Conservation (phyloP, 2,797 vertebrate genomes). For the Sylvilagus floridanus region DNA sequence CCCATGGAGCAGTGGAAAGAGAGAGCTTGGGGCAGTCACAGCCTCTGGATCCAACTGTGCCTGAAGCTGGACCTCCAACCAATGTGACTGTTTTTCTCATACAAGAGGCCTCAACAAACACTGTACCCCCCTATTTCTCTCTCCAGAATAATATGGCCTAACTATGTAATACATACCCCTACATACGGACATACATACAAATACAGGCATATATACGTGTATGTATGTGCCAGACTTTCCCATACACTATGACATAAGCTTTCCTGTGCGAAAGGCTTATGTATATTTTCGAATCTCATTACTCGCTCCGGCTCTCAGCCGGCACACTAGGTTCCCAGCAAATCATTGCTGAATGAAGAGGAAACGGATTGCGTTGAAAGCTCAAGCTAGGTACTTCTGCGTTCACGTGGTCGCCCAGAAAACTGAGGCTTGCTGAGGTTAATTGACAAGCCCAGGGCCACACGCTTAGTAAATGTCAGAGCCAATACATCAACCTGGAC, state of each 20-base stretch:
- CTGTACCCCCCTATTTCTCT: background rate
- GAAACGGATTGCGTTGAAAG: background rate
- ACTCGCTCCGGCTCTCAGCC: background rate
- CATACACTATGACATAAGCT: background rate
- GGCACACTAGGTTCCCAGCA: slow-evolving; percentile 26
- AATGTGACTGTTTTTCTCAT: background rate
- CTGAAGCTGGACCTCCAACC: background rate
- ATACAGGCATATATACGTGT: background rate
- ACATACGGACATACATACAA: no score
- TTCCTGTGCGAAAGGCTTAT: background rate
- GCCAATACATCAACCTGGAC: slow-evolving; percentile 68
- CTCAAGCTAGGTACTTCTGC: background rate
- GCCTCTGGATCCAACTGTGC: background rate
- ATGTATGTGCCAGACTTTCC: background rate
- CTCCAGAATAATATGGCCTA: background rate
- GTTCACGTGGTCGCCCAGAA: slow-evolving; percentile 1
- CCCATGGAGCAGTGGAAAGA: rapidly evolving
- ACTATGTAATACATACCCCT: no score
- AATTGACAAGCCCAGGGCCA: slow-evolving; percentile 80
- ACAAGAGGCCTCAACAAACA: background rate
- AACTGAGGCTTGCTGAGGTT: slow-evolving; percentile 68
- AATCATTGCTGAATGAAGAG: background rate
- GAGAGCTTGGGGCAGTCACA: no score
- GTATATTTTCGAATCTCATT: background rate
- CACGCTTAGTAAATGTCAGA: slow-evolving; percentile 73